Evolutionary conservation across 2,888 invertebrate species (phyloP), one percentile per base, ranked within the genome.

Genomic region (Limenitis camilla): DNA sequence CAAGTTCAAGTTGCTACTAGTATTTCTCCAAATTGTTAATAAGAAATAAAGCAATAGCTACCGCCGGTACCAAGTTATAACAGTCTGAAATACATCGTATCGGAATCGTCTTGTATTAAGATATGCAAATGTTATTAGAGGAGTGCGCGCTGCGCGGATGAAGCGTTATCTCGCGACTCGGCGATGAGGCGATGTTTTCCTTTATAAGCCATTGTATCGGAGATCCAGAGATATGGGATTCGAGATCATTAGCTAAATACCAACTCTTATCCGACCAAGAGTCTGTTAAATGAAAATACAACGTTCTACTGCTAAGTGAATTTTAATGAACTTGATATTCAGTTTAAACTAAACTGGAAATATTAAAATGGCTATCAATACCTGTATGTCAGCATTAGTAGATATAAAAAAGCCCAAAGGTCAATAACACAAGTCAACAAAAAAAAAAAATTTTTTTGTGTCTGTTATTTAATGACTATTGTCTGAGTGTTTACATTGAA

Each of bases 121-220:
- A 81, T 81, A 81, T 81, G 81, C 78, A 72, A 81, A 81, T 81
- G 76, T 74, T 76, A 81, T 78, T 70, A 74, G 71, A 71, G 70
- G 73, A 69, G 64, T 68, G 71, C 67, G 65, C 69, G 59, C 63
- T 68, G 71, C 67, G 65, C 69, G 59, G 55, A 45, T 45, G 36
- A 45, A 45, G 71, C 63, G 71, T 76, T 78, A 78, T 78, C 78
- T 75, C 69, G 69, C 71, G 74, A 73, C 72, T 72, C 65, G 62
- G 61, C 64, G 74, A 75, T 75, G 73, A 68, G 55, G 56, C 55
- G 64, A 65, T 67, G 67, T 67, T 73, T 67, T 64, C 69, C 41
- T 35, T 47, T 70, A 66, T 64, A 66, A 63, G 62, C 55, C 38
- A 52, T 66, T 66, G 67, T 71, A 72, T 74, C 69, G 68, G 68